Conservation (phyloP, 2,797 vertebrate genomes). For the Micromesistius poutassou region DNA sequence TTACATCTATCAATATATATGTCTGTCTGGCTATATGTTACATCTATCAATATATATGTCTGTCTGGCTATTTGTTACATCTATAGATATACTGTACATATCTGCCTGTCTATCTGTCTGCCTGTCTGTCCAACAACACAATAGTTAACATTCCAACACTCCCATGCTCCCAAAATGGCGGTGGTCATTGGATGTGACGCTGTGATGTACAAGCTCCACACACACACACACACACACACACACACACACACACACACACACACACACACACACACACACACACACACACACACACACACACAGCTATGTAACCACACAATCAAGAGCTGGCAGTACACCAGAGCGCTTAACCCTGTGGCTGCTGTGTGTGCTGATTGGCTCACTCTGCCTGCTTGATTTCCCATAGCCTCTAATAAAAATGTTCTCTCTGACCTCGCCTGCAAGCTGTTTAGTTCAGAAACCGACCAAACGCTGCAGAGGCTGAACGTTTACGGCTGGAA, state of each 20-base stretch:
- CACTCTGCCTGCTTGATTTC: constrained; percentile 10
- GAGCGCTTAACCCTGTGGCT: background rate
- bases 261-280: too few relatives aligned
- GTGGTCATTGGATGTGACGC: background rate
- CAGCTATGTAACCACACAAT: background rate
- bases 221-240: background rate
- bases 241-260: too few relatives aligned
- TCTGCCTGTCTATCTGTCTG: too few relatives aligned
- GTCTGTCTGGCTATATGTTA: too few relatives aligned
- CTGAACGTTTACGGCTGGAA: background rate
- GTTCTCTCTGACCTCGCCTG: constrained; percentile 6
- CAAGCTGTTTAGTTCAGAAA: constrained; percentile 7
- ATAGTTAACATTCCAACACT: background rate
- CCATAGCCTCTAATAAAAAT: background rate
- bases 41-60: too few relatives aligned
- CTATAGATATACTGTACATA: too few relatives aligned
- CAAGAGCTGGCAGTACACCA: constrained; percentile 11
- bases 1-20: too few relatives aligned
- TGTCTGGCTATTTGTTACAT: too few relatives aligned
- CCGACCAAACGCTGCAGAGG: background rate
- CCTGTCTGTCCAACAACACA: too few relatives aligned
- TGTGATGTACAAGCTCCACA: background rate
- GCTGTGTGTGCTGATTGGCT: background rate
- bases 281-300: background rate
- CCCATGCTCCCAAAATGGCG: background rate